These are phyloP conservation scores for Suncus etruscus DNA, from an alignment of 2,113 vertebrate species.

Conservation along the genomic window DNA sequence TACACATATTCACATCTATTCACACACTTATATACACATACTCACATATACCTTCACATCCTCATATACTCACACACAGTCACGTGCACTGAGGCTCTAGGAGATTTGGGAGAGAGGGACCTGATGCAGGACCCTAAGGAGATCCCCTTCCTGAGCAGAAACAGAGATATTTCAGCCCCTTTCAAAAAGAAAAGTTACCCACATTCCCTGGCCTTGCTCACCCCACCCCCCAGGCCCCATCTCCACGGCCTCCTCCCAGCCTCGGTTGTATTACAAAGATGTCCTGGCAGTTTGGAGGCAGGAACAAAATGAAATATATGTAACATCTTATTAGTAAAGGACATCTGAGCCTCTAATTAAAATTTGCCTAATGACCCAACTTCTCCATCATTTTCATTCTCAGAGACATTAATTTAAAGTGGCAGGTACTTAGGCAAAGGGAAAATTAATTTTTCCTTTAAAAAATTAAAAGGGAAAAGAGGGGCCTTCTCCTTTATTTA, in stretches of 20 bases:
- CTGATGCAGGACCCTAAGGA: neutral
- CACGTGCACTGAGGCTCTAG: neutral
- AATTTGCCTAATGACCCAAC: constrained; percentile 90
- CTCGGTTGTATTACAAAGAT: neutral
- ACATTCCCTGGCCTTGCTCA: neutral
- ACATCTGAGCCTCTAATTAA: constrained; percentile 90
- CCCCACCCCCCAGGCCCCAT: neutral
- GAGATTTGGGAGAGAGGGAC: neutral
- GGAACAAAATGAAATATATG: constrained; percentile 80
- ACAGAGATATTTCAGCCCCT: neutral
- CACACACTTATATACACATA: no score
- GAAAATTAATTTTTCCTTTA: constrained; percentile 87
- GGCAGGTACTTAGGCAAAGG: constrained; percentile 87
- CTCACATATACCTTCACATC: neutral
- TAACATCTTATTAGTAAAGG: constrained; percentile 88
- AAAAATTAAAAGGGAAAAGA: constrained; percentile 79
- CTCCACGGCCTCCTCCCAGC: neutral
- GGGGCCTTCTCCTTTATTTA: constrained; percentile 65
- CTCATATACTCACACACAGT: neutral
- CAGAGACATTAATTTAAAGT: constrained; percentile 87
- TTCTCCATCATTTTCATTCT: constrained; percentile 86
- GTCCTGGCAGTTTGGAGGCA: neutral
- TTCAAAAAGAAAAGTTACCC: neutral
- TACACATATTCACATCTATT: no score
- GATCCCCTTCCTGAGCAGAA: neutral